These are phyloP conservation scores for Terebella lapidaria DNA, from an alignment of 2,888 invertebrate genomes.

Conservation along the genomic window DNA sequence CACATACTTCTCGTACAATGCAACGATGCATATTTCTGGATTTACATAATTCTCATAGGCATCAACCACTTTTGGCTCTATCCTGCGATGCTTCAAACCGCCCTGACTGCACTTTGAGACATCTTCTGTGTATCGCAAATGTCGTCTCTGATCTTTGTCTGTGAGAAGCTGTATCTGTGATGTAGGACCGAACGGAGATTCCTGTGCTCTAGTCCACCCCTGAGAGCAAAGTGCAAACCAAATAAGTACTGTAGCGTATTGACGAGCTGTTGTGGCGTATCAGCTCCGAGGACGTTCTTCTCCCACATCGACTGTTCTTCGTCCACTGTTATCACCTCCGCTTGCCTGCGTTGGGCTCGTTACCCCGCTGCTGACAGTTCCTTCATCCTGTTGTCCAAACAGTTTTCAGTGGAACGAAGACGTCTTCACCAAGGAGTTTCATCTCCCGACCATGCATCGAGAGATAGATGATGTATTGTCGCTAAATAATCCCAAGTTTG, in stretches of 20 bases:
- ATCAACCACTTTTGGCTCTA: background rate
- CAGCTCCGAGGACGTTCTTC: background rate
- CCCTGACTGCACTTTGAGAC: background rate
- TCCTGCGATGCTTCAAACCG: background rate
- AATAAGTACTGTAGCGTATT: background rate
- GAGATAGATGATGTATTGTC: no score
- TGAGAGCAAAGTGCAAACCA: background rate
- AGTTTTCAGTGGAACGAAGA: background rate
- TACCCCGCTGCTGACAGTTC: background rate
- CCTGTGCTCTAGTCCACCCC: conserved; percentile 1
- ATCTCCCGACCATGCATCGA: background rate
- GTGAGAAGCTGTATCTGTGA: background rate
- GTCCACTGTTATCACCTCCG: background rate
- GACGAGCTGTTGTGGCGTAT: background rate
- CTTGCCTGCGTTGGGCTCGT: background rate
- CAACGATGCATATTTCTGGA: background rate
- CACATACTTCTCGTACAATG: background rate
- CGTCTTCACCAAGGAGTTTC: background rate
- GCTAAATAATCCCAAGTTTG: no score
- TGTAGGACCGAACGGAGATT: background rate
- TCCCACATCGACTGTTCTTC: background rate
- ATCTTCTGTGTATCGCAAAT: background rate
- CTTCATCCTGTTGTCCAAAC: background rate
- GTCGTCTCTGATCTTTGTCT: background rate
- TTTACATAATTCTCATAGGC: background rate